Base-by-base conservation (phyloP, 2,888 invertebrate genomes). In the Lasioglossum marginatum region DNA sequence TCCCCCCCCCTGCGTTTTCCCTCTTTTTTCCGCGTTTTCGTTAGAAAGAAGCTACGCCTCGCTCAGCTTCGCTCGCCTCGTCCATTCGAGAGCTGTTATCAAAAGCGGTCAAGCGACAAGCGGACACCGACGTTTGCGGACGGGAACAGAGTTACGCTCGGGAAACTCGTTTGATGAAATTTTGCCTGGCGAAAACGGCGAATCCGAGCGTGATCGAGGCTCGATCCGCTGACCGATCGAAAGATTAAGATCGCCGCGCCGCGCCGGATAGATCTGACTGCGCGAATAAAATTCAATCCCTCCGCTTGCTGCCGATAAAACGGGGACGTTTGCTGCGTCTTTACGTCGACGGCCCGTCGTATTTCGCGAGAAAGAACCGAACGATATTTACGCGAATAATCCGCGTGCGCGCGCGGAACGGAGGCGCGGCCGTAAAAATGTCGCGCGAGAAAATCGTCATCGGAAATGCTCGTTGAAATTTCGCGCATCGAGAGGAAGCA, bases 361-460 rank as follows among this genome's bases (percentile, higher is more conserved):
- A 31, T 63, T 77, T 81, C 72, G 34, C 16, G 14, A 3, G 43
- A 27, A 34, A 8, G 23, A 37, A 60, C 57, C n/a, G 60, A n/a
- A 68, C 57, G 72, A 70, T 75, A 71, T 79, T 79, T 71, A 60
- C 27, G 71, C 2, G 31, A 16, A 31, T 0, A 40, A n/a, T 57
- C 12, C 57, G 57, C n/a, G n/a, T n/a, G n/a, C n/a, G 12, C 4
- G 57, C n/a, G 3, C n/a, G 12, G 12, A 57, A 23, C 57, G 12
- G n/a, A n/a, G 12, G 1, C 57, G 57, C 57, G n/a, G n/a, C 37
- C 27, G 60, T 72, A 81, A 82, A 83, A 86, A 83, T 83, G 79
- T 80, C 40, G 73, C 80, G 76, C 8, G 75, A 76, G 81, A 72
- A 10, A 40, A 40, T 14, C 66, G 74, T 82, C 79, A n/a, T 63